Percentiles rank a stretch among this genome's conserved stretches.
These are phyloP conservation scores for Pimpla rufipes DNA, from an alignment of 2,888 invertebrate genomes.

Conservation along the genomic window DNA sequence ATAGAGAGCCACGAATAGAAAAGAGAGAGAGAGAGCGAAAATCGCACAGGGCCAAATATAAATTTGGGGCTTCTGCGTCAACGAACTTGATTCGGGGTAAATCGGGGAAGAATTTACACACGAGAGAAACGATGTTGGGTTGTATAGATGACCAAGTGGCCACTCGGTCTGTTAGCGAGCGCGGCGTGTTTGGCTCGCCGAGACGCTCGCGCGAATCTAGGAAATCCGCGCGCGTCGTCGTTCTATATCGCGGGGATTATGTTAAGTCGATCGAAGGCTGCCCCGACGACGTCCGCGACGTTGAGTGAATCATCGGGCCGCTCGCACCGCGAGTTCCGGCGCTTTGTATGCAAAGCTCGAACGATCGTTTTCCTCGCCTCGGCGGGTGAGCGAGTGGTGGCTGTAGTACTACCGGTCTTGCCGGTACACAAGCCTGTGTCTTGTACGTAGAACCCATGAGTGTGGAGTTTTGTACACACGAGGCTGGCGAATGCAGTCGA, in stretches of 20 bases:
- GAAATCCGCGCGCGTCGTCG: constrained; percentile 23
- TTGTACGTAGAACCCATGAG: no score
- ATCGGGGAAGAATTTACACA: constrained; percentile 13
- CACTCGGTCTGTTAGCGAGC: not conserved
- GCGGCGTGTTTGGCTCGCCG: not conserved
- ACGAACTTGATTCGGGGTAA: constrained; percentile 66
- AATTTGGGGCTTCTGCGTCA: constrained; percentile 66
- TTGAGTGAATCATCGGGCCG: constrained; percentile 58
- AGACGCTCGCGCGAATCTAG: not conserved
- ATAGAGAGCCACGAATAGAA: not conserved
- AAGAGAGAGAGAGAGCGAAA: constrained; percentile 13
- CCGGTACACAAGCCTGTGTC: not conserved
- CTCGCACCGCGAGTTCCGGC: constrained; percentile 8
- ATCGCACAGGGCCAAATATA: constrained; percentile 54
- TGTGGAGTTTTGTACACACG: no score
- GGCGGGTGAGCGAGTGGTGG: not conserved
- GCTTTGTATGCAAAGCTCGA: constrained; percentile 54
- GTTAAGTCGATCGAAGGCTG: constrained; percentile 20
- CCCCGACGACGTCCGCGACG: constrained; percentile 20
- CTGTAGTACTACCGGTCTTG: constrained; percentile 12
- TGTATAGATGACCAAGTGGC: not conserved
- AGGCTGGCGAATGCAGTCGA: not conserved
- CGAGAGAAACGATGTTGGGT: constrained; percentile 15
- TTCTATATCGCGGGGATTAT: not conserved
- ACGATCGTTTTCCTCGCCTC: constrained; percentile 43